Evolutionary conservation across 2,888 invertebrate genomes (phyloP).

Genomic region (Ornithoptera alexandrae): DNA sequence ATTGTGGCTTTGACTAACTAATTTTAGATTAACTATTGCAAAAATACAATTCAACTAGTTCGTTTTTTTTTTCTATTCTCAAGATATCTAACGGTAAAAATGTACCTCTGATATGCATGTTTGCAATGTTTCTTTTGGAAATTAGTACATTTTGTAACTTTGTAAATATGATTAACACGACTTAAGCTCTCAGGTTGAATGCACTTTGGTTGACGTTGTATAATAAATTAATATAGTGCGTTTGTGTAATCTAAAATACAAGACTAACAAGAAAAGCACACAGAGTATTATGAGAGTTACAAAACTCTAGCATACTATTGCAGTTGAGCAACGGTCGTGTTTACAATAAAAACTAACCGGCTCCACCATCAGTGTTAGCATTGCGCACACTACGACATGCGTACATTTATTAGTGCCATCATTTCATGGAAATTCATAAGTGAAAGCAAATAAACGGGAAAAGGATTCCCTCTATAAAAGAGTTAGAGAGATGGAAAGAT

Average conservation of each 20-base stretch:
- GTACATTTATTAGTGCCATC: constrained; percentile 34
- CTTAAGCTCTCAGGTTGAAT: constrained; percentile 1
- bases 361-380: constrained; percentile 47
- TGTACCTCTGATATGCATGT: too few species aligned
- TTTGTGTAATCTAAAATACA: constrained; percentile 20
- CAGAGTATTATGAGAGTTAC: constrained; percentile 31
- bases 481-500: constrained; percentile 49
- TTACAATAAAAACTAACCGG: constrained; percentile 44
- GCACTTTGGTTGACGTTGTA: constrained; percentile 6
- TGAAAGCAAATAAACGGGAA: constrained; percentile 27
- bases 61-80: too few species aligned
- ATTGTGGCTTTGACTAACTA: too few species aligned
- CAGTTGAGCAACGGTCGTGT: constrained; percentile 39
- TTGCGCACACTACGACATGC: constrained; percentile 42
- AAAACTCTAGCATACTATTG: constrained; percentile 33
- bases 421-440: constrained; percentile 35
- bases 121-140: too few species aligned
- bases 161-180: background rate
- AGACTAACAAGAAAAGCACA: constrained; percentile 19
- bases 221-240: constrained; percentile 16
- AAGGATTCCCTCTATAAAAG: constrained; percentile 40
- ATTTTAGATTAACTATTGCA: too few species aligned
- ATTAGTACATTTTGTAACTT: too few species aligned
- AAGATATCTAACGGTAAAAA: too few species aligned
- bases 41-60: too few species aligned